A percentile compares a stretch with the other conserved stretches of the same genome.
Evolutionary conservation across 1,140 invertebrate genomes (phyloP).

Genomic region (Drosophila bocki): DNA sequence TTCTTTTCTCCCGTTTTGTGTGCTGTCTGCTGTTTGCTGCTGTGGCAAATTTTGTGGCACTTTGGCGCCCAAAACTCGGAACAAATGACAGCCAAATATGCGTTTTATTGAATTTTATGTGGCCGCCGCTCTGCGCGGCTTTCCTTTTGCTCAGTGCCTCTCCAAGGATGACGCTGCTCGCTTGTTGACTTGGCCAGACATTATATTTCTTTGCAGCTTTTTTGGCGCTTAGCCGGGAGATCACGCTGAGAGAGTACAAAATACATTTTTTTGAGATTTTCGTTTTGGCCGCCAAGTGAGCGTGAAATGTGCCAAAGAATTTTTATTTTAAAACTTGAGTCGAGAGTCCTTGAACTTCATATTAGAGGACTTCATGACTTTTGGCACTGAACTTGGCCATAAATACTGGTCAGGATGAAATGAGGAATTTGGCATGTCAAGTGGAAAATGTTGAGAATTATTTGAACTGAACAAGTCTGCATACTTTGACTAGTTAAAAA

Average conservation of each 20-base stretch:
- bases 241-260: slow-evolving; percentile 52
- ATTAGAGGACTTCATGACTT: slow-evolving; percentile 40
- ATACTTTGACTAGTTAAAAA: slow-evolving; percentile 4
- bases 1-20: slow-evolving; percentile 12
- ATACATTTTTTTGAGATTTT: slow-evolving; percentile 42
- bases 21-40: slow-evolving; percentile 53
- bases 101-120: slow-evolving; percentile 83
- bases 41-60: slow-evolving; percentile 71
- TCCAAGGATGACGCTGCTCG: slow-evolving; percentile 34
- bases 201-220: slow-evolving; percentile 40
- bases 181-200: slow-evolving; percentile 49
- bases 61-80: slow-evolving; percentile 80
- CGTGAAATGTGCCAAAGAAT: slow-evolving; percentile 65
- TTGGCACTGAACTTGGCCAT: slow-evolving; percentile 59
- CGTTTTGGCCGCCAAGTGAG: slow-evolving; percentile 54
- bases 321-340: slow-evolving; percentile 37
- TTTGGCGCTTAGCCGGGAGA: slow-evolving; percentile 42
- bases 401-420: slow-evolving; percentile 23
- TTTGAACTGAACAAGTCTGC: neutral
- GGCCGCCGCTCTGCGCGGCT: slow-evolving; percentile 36
- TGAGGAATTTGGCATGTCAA: slow-evolving; percentile 32
- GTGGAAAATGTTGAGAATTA: slow-evolving; percentile 21
- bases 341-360: slow-evolving; percentile 55
- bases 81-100: slow-evolving; percentile 82
- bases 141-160: slow-evolving; percentile 11